Evolutionary conservation across 2,888 invertebrate genomes (phyloP), one percentile per base, ranked within the genome.

Genomic region (Phymatocera aterrima): DNA sequence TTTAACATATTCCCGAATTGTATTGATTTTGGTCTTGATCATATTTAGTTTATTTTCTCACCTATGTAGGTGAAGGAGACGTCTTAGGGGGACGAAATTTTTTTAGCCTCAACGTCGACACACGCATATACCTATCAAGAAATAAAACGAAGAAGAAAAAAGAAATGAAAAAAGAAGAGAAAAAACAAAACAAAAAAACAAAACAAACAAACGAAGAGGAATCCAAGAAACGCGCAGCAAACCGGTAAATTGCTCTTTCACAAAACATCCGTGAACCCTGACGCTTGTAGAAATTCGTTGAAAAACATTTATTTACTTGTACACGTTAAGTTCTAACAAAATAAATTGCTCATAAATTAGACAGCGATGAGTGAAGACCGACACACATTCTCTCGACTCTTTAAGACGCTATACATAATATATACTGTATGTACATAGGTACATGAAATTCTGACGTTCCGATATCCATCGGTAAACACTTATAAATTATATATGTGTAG

Each of bases 271-370:
- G 61, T 61, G 61, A 61, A 61, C 34, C 31, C 18, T 34, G n/a
- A 34, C 31, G 34, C 61, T 61, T 34, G 61, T 61, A 8, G 31
- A 61, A 61, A 61, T 34, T 34, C 31, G 34, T 61, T n/a, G 21
- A 51, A 34, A 61, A 61, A 61, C 34, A 61, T 61, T 61, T 61
- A 31, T 61, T 61, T n/a, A 61, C 61, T n/a, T 18, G n/a, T n/a
- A n/a, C n/a, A n/a, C n/a, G 10, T 34, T 61, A 1, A 15, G 15
- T n/a, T 6, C n/a, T 28, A 8, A 34, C 28, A 31, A 31, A 34
- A 61, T n/a, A 15, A 60, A 31, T 60, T 1, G n/a, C 5, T 31
- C 34, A 61, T 61, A n/a, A 61, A 61, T 61, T 34, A 31, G 31
- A 61, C 34, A 28, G 61, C 34, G 61, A 31, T 28, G 61, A 61